Evolutionary conservation across 2,888 invertebrate genomes (phyloP).

Genomic region (Bellardia bayeri): DNA sequence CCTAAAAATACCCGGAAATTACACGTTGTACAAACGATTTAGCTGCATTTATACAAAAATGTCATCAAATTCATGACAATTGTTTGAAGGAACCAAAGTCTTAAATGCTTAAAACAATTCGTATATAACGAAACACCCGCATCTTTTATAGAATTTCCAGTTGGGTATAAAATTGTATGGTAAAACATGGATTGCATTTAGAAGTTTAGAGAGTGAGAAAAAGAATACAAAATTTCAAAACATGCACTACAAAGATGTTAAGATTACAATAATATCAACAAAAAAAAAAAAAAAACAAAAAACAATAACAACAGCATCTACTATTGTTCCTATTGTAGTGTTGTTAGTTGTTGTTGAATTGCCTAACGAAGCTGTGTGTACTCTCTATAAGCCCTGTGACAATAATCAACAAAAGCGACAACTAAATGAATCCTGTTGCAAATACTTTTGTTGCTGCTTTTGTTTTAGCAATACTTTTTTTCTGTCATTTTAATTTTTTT

Average conservation of each 20-base stretch:
- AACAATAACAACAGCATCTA: constrained; percentile 7
- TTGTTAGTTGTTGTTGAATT: constrained; percentile 62
- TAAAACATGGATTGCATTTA: constrained; percentile 18
- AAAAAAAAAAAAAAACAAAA: not conserved
- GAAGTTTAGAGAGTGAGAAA: constrained; percentile 34
- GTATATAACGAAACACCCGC: too few species aligned
- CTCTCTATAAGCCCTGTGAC: constrained; percentile 62
- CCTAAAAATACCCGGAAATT: too few species aligned
- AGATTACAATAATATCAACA: constrained; percentile 57
- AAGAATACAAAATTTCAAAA: constrained; percentile 30
- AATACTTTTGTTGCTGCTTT: constrained; percentile 56
- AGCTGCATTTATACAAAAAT: too few species aligned
- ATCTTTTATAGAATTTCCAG: not conserved
- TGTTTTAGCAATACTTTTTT: constrained; percentile 40
- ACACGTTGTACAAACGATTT: too few species aligned
- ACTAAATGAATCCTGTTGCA: constrained; percentile 72
- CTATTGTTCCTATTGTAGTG: constrained; percentile 43
- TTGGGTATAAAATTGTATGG: not conserved
- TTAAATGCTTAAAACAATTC: too few species aligned
- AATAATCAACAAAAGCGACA: constrained; percentile 72
- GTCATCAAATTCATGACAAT: too few species aligned
- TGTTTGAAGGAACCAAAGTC: too few species aligned
- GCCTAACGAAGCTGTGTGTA: constrained; percentile 68
- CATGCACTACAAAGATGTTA: constrained; percentile 61
- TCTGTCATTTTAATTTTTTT: not conserved